Conservation (phyloP, 2,113 vertebrate genomes). For the Sphyrna mokarran region DNA sequence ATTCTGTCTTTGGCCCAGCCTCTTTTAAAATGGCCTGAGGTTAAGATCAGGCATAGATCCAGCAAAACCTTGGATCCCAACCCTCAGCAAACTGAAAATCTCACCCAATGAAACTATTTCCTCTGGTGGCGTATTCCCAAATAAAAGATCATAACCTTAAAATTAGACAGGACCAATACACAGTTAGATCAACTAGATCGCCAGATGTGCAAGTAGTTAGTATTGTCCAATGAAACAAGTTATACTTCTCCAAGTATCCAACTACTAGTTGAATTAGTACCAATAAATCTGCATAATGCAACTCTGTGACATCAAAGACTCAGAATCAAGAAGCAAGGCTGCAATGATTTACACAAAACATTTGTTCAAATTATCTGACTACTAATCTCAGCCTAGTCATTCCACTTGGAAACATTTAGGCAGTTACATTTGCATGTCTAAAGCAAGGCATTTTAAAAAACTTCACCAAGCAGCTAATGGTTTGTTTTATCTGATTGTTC, state of each 20-base stretch:
- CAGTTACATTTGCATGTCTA: neutral
- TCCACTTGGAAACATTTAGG: neutral
- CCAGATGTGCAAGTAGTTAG: neutral
- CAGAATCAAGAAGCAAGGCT: neutral
- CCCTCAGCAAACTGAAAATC: too few relatives aligned
- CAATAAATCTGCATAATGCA: neutral
- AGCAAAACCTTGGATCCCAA: too few relatives aligned
- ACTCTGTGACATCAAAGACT: neutral
- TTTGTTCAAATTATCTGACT: neutral
- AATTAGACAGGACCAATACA: neutral
- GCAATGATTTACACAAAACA: neutral
- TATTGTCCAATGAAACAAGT: neutral
- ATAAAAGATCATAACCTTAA: neutral
- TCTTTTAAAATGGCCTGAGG: too few relatives aligned
- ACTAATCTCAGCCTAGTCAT: neutral
- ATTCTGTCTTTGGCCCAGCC: too few relatives aligned
- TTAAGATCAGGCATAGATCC: too few relatives aligned
- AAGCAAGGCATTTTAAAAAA: neutral
- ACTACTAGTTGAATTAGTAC: neutral
- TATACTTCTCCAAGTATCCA: neutral
- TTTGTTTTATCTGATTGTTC: neutral
- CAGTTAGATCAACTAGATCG: neutral
- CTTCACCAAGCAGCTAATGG: neutral
- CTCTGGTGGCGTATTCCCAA: neutral
- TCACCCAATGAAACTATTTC: neutral